phyloP scores from a whole-genome alignment of 2,888 invertebrate species.

The Melanotus villosus region DNA sequence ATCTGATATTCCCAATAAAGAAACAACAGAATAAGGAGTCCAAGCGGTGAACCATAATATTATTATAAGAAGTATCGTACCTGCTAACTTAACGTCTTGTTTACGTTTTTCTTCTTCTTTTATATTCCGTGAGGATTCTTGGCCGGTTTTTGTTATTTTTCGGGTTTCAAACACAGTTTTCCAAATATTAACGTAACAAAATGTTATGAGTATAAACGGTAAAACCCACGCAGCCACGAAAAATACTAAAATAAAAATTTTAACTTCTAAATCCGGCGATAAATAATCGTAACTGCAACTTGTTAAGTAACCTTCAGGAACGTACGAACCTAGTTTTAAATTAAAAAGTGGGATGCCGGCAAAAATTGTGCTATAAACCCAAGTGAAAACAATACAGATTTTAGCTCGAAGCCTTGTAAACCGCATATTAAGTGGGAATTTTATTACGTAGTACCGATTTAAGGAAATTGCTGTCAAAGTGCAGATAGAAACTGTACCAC shows the following conservation, averaged over 20 bases:
- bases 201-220: conserved; percentile 80
- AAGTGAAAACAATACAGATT: conserved; percentile 75
- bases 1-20: conserved; percentile 81
- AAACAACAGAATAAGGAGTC: conserved; percentile 86
- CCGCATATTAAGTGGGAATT: conserved; percentile 80
- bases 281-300: conserved; percentile 91
- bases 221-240: conserved; percentile 83
- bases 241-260: conserved; percentile 81
- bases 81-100: conserved; percentile 80
- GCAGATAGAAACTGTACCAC: conserved; percentile 86
- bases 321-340: conserved; percentile 82
- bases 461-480: conserved; percentile 85
- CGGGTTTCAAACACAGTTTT: conserved; percentile 74
- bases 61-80: conserved; percentile 79
- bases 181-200: conserved; percentile 82
- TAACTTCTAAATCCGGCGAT: conserved; percentile 73
- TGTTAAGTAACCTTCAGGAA: conserved; percentile 87
- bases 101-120: conserved; percentile 77
- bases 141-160: conserved; percentile 68
- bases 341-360: conserved; percentile 79
- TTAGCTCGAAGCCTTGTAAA: conserved; percentile 76
- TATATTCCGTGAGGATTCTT: conserved; percentile 71
- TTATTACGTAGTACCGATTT: conserved; percentile 87
- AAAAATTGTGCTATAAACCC: conserved; percentile 82
- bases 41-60: conserved; percentile 84